A percentile compares a stretch with the other conserved stretches of the same genome.
phyloP scores from a whole-genome alignment of 2,888 invertebrate species.

The Schizaphis graminum region DNA sequence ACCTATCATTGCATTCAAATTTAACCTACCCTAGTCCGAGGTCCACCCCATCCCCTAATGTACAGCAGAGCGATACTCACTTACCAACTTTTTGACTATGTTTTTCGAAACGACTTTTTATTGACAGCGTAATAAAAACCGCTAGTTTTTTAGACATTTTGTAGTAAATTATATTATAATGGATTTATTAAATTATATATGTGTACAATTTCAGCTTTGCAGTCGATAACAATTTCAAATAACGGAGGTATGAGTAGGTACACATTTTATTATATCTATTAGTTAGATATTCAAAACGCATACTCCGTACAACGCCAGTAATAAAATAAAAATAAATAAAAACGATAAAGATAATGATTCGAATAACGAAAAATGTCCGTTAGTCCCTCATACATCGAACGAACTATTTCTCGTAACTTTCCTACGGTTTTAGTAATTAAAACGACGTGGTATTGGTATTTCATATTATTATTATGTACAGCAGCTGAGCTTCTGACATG shows the following conservation, averaged over 20 bases:
- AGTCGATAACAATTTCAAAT: background rate
- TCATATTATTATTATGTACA: background rate
- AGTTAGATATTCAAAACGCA: background rate
- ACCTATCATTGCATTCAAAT: too few relatives aligned
- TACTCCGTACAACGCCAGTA: background rate
- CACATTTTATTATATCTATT: background rate
- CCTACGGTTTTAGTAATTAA: background rate
- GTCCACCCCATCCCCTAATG: too few relatives aligned
- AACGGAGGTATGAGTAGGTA: background rate
- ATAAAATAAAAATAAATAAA: background rate
- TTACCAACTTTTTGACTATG: too few relatives aligned
- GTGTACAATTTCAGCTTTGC: background rate
- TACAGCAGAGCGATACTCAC: too few relatives aligned
- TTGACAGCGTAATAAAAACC: background rate
- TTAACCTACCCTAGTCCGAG: too few relatives aligned
- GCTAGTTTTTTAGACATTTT: background rate
- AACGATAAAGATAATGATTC: background rate
- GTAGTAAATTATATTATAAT: background rate
- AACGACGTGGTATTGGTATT: background rate
- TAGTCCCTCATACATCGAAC: too few relatives aligned
- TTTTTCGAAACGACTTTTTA: background rate
- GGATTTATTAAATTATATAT: background rate
- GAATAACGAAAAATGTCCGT: background rate
- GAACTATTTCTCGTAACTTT: background rate
- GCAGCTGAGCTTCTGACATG: background rate